Evolutionary conservation across 2,888 invertebrate species (phyloP).

Genomic region (Lucinisca nassula): DNA sequence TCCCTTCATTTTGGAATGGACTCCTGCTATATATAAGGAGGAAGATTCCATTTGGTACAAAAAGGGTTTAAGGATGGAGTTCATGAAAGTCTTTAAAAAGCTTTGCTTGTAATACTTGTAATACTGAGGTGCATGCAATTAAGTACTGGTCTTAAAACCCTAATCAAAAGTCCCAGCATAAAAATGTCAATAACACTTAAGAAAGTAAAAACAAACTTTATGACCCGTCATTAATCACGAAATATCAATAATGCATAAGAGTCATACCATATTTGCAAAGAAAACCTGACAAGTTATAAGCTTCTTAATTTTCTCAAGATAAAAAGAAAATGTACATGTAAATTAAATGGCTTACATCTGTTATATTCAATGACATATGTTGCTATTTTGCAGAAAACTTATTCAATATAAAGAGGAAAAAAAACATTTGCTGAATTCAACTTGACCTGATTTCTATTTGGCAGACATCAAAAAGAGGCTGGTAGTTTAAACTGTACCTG

Average conservation of each 20-base stretch:
- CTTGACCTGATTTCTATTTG: background rate
- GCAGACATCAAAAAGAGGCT: background rate
- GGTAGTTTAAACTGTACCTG: background rate
- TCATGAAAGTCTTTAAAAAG: no score
- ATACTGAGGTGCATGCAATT: background rate
- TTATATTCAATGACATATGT: background rate
- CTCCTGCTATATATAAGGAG: no score
- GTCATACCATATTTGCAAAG: background rate
- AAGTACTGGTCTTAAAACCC: background rate
- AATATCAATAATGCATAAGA: constrained; percentile 14
- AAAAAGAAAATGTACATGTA: background rate
- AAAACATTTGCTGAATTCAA: background rate
- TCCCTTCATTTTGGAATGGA: no score
- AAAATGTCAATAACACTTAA: constrained; percentile 1
- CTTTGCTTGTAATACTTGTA: no score
- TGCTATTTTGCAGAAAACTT: background rate
- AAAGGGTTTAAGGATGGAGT: no score
- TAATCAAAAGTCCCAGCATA: constrained; percentile 9
- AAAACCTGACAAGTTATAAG: background rate
- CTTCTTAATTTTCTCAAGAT: background rate
- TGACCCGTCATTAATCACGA: background rate
- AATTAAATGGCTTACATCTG: background rate
- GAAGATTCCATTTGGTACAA: no score
- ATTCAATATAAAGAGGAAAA: background rate
- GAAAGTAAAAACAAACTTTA: background rate